Conservation (phyloP, 2,888 invertebrate genomes). For the Thera britannica region DNA sequence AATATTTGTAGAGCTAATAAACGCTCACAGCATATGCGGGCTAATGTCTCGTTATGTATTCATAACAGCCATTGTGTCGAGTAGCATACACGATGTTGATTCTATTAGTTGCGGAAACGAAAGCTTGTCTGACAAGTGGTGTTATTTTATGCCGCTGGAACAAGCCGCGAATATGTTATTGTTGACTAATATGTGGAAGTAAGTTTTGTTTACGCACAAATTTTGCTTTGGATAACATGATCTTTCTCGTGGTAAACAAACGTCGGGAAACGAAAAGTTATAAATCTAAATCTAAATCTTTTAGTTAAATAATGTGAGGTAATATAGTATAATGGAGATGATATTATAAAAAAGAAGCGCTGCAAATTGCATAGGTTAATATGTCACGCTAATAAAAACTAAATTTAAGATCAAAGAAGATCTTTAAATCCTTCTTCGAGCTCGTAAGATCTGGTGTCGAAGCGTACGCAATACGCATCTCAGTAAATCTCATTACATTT, state of each 20-base stretch:
- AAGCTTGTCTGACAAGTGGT: slow-evolving; percentile 63
- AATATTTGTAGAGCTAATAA: slow-evolving; percentile 73
- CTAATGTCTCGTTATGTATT: slow-evolving; percentile 78
- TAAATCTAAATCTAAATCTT: no score
- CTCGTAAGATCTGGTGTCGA: slow-evolving; percentile 54
- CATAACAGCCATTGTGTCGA: slow-evolving; percentile 75
- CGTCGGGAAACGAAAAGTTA: no score
- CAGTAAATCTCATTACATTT: slow-evolving; percentile 75
- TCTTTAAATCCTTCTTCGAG: slow-evolving; percentile 57
- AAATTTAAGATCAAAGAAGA: slow-evolving; percentile 61
- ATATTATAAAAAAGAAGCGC: background rate
- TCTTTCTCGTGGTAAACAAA: background rate
- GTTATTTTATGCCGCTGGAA: slow-evolving; percentile 54
- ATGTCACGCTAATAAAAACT: slow-evolving; percentile 26
- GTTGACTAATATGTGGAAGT: slow-evolving; percentile 27
- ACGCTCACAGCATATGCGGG: slow-evolving; percentile 67
- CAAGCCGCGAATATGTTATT: slow-evolving; percentile 50
- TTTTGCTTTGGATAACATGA: background rate
- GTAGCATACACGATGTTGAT: slow-evolving; percentile 69
- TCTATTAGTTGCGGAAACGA: slow-evolving; percentile 74
- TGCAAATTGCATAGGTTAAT: slow-evolving; percentile 8
- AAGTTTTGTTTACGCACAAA: slow-evolving; percentile 4
- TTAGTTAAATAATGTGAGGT: no score
- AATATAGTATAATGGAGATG: background rate
- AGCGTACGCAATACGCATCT: slow-evolving; percentile 70